phyloP scores from a whole-genome alignment of 2,113 vertebrate species.

The Platycercus adscitus region DNA sequence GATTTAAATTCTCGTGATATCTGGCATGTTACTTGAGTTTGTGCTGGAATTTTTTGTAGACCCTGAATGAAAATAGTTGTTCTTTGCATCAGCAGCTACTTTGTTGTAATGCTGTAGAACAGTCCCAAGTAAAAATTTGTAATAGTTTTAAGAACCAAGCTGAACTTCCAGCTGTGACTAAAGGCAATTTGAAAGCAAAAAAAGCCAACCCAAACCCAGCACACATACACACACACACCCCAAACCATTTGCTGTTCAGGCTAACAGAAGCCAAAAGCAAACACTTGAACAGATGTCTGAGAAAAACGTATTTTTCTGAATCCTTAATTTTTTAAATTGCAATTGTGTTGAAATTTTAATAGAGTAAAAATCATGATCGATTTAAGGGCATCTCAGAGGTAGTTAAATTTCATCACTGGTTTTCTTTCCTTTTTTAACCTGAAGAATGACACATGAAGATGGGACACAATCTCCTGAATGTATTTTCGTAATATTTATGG shows the following conservation, averaged over 20 bases:
- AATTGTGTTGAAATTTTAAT: neutral
- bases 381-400: neutral
- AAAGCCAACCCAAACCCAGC: neutral
- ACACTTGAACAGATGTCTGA: neutral
- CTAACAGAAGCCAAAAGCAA: neutral
- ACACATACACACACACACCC: no score
- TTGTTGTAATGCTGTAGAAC: neutral
- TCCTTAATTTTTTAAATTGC: neutral
- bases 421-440: neutral
- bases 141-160: neutral
- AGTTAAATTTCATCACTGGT: neutral
- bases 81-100: neutral
- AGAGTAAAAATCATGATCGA: neutral
- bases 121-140: neutral
- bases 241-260: neutral
- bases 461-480: neutral
- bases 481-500: neutral
- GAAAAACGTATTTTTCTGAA: neutral
- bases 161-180: neutral
- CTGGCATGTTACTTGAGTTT: conserved; percentile 10
- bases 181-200: neutral
- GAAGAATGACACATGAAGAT: neutral
- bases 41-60: neutral
- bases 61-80: neutral
- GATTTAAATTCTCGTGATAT: neutral